phyloP scores from a whole-genome alignment of 2,797 vertebrate genomes.

The Simalia tracyae region DNA sequence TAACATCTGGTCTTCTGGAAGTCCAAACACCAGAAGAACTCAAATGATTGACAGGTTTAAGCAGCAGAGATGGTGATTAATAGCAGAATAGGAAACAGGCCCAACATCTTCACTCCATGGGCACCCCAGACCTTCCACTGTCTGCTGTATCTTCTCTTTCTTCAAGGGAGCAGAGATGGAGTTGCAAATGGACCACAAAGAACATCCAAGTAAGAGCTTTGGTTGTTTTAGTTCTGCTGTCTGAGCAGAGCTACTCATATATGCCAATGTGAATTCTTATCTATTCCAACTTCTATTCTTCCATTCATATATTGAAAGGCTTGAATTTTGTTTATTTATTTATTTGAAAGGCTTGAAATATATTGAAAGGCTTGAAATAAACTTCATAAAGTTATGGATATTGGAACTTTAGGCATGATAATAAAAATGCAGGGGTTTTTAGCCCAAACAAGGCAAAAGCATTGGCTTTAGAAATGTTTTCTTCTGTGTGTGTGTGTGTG shows the following conservation, averaged over 20 bases:
- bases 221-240: neutral
- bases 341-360: too few species aligned
- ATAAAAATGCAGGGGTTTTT: neutral
- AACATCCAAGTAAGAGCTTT: neutral
- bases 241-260: neutral
- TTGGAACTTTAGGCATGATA: neutral
- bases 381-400: neutral
- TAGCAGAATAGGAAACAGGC: neutral
- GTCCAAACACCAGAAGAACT: neutral
- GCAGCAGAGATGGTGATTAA: neutral
- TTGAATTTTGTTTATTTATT: too few species aligned
- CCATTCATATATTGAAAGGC: neutral
- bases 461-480: neutral
- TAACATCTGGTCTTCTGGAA: neutral
- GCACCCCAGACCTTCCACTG: neutral
- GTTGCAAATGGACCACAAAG: neutral
- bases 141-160: neutral
- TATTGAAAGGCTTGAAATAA: too few species aligned
- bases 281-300: neutral
- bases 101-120: neutral
- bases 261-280: neutral
- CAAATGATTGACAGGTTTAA: neutral
- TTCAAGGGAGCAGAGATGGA: neutral
- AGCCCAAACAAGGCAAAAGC: neutral
- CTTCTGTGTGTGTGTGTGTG: too few species aligned